Evolutionary conservation across 2,888 invertebrate species (phyloP), one percentile per base, ranked within the genome.

Genomic region (Philonicus albiceps): DNA sequence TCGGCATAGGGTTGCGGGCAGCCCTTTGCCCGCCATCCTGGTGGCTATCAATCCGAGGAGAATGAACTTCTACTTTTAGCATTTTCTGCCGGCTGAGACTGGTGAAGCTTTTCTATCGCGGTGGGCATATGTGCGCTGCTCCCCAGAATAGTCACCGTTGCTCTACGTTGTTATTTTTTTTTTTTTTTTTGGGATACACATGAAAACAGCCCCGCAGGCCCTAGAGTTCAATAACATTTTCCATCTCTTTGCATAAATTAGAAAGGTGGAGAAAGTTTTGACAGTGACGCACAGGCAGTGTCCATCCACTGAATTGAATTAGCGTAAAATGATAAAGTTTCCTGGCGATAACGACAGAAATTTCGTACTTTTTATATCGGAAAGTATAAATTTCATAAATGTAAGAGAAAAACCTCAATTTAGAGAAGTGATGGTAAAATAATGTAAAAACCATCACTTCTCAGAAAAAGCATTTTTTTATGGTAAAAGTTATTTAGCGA

Each of bases 41-140:
- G 64, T 64, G 22, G 8, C 64, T 27, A 64, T 64, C 64, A 64
- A 19, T 19, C 64, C 64, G 64, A 8, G 64, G 64, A 64, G 64
- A 75, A 37, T 75, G 75, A 75, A 75, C 31, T 75, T 75, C 37
- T 75, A 37, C 31, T 75, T 75, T 34, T 37, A 75, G 75, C 75
- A 75, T 37, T 75, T 75, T 19, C 22, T 3, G 7, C 11, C 64
- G 64, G 22, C 27, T 27, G 64, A 27, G 64, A 0, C 22, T 64
- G 64, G 64, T 27, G 27, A 64, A 64, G 27, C 22, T 27, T 64
- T 64, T 22, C 74, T 13, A 43, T 13, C 11, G 40, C 2, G 40
- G 22, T 22, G 34, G 34, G 34, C 16, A 76, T 22, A 76, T 76
- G 40, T 40, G 76, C n/a, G 40, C 1, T 40, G 76, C n/a, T 43